Conservation (phyloP, 2,113 vertebrate genomes). For the Salvelinus fontinalis region DNA sequence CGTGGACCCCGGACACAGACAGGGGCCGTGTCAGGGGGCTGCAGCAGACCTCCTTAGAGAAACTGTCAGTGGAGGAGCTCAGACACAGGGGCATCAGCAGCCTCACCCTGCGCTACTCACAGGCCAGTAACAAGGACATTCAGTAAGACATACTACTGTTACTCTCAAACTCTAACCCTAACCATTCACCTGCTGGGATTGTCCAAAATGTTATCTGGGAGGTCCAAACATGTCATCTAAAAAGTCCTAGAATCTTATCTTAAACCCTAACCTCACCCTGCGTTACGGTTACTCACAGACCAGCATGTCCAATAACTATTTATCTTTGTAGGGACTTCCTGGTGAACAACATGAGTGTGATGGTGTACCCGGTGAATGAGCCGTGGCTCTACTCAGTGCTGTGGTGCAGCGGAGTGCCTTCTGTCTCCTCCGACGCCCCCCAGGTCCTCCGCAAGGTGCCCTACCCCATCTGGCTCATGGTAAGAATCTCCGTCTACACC, state of each 20-base stretch:
- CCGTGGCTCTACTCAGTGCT: slow-evolving; percentile 94
- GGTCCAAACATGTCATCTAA: background rate
- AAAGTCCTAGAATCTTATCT: too few relatives aligned
- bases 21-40: slow-evolving; percentile 81
- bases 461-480: slow-evolving; percentile 92
- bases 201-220: background rate
- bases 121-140: slow-evolving; percentile 81
- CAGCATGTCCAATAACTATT: background rate
- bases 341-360: slow-evolving; percentile 86
- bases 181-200: background rate
- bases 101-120: slow-evolving; percentile 88
- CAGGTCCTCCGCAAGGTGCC: slow-evolving; percentile 87
- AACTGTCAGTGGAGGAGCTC: slow-evolving; percentile 72
- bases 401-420: slow-evolving; percentile 89
- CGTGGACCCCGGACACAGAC: slow-evolving; percentile 82
- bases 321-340: slow-evolving; percentile 78
- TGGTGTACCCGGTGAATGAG: slow-evolving; percentile 88
- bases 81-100: slow-evolving; percentile 77
- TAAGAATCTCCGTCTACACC: slow-evolving; percentile 67
- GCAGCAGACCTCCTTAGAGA: slow-evolving; percentile 81
- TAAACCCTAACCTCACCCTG: too few relatives aligned
- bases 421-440: slow-evolving; percentile 88
- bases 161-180: slow-evolving; percentile 55
- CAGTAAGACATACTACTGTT: slow-evolving; percentile 73
- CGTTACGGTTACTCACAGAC: too few relatives aligned